Conservation (phyloP, 2,888 invertebrate species). For the Melieria omissa region DNA sequence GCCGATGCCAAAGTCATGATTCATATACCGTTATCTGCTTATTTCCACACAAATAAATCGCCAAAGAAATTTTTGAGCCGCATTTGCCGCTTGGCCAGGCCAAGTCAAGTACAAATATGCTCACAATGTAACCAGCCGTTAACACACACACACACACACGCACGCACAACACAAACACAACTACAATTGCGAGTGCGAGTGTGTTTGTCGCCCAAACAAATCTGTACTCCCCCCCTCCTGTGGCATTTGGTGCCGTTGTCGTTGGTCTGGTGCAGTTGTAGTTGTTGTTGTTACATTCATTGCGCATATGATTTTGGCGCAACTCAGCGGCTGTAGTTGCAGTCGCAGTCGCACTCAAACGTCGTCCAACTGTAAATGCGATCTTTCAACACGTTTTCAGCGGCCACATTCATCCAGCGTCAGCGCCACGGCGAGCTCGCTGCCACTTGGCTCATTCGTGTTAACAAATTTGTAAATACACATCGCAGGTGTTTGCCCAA, state of each 20-base stretch:
- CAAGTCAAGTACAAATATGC: no score
- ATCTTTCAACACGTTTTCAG: not conserved
- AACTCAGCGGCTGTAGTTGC: not conserved
- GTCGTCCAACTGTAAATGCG: no score
- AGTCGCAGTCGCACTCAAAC: not conserved
- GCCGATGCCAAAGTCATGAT: constrained; percentile 65
- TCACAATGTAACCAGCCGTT: no score
- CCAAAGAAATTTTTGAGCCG: not conserved
- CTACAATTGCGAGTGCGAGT: not conserved
- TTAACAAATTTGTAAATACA: constrained; percentile 58
- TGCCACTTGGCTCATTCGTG: constrained; percentile 41
- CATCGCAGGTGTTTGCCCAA: constrained; percentile 60
- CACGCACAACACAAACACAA: constrained; percentile 1
- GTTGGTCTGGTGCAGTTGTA: not conserved
- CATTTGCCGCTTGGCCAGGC: no score
- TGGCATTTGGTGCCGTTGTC: not conserved
- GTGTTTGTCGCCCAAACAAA: not conserved
- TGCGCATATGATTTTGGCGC: not conserved
- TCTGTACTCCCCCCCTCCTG: not conserved
- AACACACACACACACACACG: constrained; percentile 6
- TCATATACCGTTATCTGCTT: constrained; percentile 64
- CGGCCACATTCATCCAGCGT: not conserved
- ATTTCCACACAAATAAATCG: constrained; percentile 58
- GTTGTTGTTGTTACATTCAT: not conserved
- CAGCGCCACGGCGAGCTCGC: not conserved